phyloP scores from a whole-genome alignment of 2,888 invertebrate species.

The Calliphora vomitoria region DNA sequence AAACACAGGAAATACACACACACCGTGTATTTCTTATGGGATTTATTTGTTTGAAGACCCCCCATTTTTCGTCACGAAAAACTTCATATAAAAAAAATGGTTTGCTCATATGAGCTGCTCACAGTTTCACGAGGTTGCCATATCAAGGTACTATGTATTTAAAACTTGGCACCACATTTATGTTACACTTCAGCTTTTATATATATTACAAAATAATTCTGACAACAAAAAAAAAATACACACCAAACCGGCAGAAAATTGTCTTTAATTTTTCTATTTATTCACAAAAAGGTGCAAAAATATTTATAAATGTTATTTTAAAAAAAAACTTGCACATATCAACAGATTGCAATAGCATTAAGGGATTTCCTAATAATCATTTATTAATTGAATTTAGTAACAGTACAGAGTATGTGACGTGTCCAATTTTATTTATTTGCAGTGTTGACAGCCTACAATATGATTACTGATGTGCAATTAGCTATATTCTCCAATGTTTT shows the following conservation, averaged over 20 bases:
- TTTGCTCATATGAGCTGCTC: too few relatives aligned
- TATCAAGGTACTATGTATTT: neutral
- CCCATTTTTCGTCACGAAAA: too few relatives aligned
- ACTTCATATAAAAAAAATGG: too few relatives aligned
- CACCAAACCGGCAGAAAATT: conserved; percentile 4
- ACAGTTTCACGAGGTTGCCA: conserved; percentile 44
- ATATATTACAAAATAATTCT: neutral
- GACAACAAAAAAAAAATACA: neutral
- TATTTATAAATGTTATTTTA: neutral
- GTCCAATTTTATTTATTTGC: conserved; percentile 47
- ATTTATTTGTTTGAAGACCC: too few relatives aligned
- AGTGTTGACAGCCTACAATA: conserved; percentile 82
- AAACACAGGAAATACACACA: too few relatives aligned
- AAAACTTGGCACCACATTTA: too few relatives aligned
- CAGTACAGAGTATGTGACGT: conserved; percentile 50
- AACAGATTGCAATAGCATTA: neutral
- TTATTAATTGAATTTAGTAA: neutral
- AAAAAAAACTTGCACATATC: neutral
- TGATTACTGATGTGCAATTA: conserved; percentile 98
- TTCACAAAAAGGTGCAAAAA: neutral
- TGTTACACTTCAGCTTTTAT: neutral
- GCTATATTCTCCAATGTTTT: conserved; percentile 98
- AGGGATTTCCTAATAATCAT: neutral
- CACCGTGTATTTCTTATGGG: too few relatives aligned
- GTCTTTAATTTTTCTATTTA: conserved; percentile 4